These are phyloP conservation scores for Falco rusticolus DNA, from an alignment of 2,797 vertebrate genomes.

Conservation along the genomic window DNA sequence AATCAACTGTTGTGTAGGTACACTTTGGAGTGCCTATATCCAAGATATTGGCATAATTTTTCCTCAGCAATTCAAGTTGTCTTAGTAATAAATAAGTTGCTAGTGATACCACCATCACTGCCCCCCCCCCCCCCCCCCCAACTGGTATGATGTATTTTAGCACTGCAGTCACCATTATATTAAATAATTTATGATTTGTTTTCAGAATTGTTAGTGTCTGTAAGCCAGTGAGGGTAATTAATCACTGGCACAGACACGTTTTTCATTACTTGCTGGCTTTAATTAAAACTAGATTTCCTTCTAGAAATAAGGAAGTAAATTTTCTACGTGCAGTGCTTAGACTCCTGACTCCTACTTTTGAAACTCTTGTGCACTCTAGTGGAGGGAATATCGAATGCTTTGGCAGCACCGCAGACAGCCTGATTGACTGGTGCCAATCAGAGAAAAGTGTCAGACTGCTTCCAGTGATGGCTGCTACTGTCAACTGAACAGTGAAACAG, in stretches of 20 bases:
- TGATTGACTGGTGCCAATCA: neutral
- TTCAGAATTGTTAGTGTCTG: neutral
- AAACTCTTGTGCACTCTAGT: neutral
- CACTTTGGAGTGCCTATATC: neutral
- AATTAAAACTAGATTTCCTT: constrained; percentile 9
- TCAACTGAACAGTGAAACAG: neutral
- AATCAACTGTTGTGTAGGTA: neutral
- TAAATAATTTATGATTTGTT: neutral
- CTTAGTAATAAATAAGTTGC: neutral
- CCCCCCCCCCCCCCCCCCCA: too few relatives aligned
- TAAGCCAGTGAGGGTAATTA: neutral
- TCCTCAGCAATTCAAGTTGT: neutral
- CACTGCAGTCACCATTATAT: neutral
- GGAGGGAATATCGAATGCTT: neutral
- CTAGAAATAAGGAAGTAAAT: neutral
- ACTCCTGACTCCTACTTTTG: neutral
- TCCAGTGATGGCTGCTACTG: neutral
- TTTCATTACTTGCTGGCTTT: neutral
- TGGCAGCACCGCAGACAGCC: neutral
- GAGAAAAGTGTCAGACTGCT: neutral
- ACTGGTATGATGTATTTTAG: neutral
- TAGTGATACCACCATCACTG: too few relatives aligned
- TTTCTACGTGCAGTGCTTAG: neutral
- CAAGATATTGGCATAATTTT: neutral
- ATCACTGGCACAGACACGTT: neutral